These are phyloP conservation scores for Himalopsyche phryganea DNA, from an alignment of 1,140 invertebrate genomes.

Conservation along the genomic window DNA sequence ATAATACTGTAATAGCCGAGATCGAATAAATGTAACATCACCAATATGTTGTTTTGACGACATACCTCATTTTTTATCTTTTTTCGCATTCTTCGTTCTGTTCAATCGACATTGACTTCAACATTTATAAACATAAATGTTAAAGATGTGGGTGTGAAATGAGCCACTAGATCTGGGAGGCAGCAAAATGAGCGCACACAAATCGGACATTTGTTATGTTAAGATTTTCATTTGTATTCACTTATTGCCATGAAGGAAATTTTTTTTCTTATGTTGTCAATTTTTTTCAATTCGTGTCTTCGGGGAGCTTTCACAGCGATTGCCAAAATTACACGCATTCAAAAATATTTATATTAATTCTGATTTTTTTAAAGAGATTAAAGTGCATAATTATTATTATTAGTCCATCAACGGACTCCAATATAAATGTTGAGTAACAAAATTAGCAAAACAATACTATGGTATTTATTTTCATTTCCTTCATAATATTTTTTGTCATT, in stretches of 20 bases:
- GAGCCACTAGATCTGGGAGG: conserved; percentile 17
- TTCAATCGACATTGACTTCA: conserved; percentile 21
- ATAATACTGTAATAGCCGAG: conserved; percentile 19
- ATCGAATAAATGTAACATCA: conserved; percentile 21
- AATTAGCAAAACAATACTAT: too few relatives aligned
- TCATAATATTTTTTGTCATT: too few relatives aligned
- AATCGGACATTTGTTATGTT: conserved; percentile 56
- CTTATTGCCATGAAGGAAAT: conserved; percentile 1
- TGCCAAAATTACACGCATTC: too few relatives aligned
- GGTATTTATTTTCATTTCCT: too few relatives aligned
- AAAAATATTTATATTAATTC: too few relatives aligned
- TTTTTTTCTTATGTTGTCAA: neutral
- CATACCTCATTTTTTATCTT: conserved; percentile 29
- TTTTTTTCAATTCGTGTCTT: too few relatives aligned
- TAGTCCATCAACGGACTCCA: too few relatives aligned
- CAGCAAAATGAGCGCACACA: conserved; percentile 44
- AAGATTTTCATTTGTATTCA: conserved; percentile 28
- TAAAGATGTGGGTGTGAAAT: conserved; percentile 25
- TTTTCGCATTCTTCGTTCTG: conserved; percentile 28
- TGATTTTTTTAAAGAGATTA: too few relatives aligned
- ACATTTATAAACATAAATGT: conserved; percentile 26
- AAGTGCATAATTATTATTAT: too few relatives aligned
- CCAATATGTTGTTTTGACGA: conserved; percentile 20
- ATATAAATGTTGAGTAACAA: too few relatives aligned
- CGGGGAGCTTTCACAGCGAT: too few relatives aligned